Base-by-base conservation (phyloP, 2,797 vertebrate species). In the Arrhamphus sclerolepis region DNA sequence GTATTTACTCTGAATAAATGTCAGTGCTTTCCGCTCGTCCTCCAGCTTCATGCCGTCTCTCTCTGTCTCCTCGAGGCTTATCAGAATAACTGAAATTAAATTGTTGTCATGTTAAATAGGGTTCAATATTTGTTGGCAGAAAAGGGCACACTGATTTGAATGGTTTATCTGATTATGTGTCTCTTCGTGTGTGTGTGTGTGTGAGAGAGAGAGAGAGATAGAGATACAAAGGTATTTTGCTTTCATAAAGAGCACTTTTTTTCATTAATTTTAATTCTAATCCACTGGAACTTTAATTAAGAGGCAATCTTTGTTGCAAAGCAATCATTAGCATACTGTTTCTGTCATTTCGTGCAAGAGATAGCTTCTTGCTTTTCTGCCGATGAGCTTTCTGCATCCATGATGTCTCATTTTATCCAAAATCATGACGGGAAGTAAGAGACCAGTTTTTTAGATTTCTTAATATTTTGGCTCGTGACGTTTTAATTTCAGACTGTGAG, bases 91-190 rank as follows among this genome's bases (percentile, higher is more conserved):
- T 47, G 49, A 57, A 81, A 86, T 84, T 65, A 66, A 80, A 85
- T 81, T 66, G 71, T 77, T 66, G 69, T 85, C 62, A 63, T 77
- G 78, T 82, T 75, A 78, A 82, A 81, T 78, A 63, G 67, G 59
- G 60, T 63, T 40, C 49, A 70, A 50, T 77, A 78, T 68, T 54
- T 38, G 48, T 29, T 17, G 28, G 59, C 60, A 67, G 72, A 59
- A 68, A 61, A 41, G 52, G 69, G 60, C 31, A 17, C 0, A 6
- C 53, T 51, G 56, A 64, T 75, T 66, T 63, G 28, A 52, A 4
- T 21, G 22, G 5, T 69, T 78, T 70, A 80, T 80, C 70, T 70
- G 72, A 61, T 68, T 80, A 42, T 14, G 21, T 26, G 26, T 51
- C 1, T 43, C 24, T 2, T 26, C 6, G 2, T 26, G 24, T 50